A percentile compares a stretch with the other conserved stretches of the same genome.
These are phyloP conservation scores for Dicrurus megarhynchus DNA, from an alignment of 2,113 vertebrate genomes.

Conservation along the genomic window DNA sequence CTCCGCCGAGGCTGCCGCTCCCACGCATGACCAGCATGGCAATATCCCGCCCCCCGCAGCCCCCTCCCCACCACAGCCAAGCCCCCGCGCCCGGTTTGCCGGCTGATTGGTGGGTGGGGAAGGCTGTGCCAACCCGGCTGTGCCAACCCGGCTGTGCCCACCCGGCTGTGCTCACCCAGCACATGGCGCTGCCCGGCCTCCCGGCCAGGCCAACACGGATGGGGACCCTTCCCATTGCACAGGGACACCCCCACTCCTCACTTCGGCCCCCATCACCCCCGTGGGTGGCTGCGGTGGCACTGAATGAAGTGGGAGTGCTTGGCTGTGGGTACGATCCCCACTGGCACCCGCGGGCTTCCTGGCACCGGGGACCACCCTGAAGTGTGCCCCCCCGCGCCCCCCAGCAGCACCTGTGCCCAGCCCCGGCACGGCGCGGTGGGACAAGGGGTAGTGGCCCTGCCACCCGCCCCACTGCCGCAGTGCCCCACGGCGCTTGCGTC, in stretches of 20 bases:
- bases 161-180: background rate
- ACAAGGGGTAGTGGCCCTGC: background rate
- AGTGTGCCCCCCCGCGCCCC: background rate
- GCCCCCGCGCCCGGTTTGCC: background rate
- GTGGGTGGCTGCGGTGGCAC: background rate
- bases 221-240: background rate
- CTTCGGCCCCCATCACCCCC: background rate
- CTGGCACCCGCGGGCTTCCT: background rate
- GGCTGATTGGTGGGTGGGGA: background rate
- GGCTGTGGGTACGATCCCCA: background rate
- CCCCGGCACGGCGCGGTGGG: fast-evolving
- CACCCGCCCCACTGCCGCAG: background rate
- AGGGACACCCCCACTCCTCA: background rate
- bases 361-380: background rate
- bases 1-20: background rate
- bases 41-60: background rate
- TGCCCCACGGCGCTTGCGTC: conserved; percentile 15
- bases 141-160: background rate
- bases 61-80: background rate
- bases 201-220: background rate
- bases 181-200: background rate
- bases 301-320: fast-evolving
- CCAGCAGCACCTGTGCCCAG: background rate
- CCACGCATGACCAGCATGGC: conserved; percentile 32
- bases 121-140: background rate